Base-by-base conservation (phyloP, 64 coral and sea anemone species). In the Pachyseris speciosa region DNA sequence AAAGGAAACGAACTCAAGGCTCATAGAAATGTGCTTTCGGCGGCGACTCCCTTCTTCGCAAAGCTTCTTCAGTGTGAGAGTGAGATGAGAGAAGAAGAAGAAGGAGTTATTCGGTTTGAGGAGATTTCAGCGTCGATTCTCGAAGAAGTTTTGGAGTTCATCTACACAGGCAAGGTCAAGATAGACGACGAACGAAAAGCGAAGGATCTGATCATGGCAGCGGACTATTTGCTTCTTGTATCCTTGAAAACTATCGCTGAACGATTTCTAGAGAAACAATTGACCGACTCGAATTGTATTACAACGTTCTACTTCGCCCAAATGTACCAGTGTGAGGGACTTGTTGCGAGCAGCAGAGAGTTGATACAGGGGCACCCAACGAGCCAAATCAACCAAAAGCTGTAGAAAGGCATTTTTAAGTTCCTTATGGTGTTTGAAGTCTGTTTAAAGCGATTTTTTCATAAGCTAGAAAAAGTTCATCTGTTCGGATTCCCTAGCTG, bases 71-170 rank as follows among this genome's bases (percentile, higher is more conserved):
- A 52, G n/a, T n/a, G n/a, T n/a, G n/a, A n/a, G 5, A 52, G 16
- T 24, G 78, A 83, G 25, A 83, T 83, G 78, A 83, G 60, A 34
- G 78, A 83, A 57, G 60, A 83, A 31, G 24, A 83, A 36, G 43
- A 83, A 50, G 26, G 27, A 31, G 49, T n/a, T 32, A 39, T 3
- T 32, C 37, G 37, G 19, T 53, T 80, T 20, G 26, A 80, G 75
- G 41, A 55, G 44, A 32, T 83, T 0, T 28, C 41, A 57, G 42
- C 19, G 5, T 60, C 26, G 8, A 32, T 83, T 26, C 8, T 83
- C 49, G 78, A 31, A 29, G 32, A 83, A 0, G 43, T 83, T 16
- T 19, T 83, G 5, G 50, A 83, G 50, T 83, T 50, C 34, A 36
- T 83, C 32, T 83, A 83, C 51, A 83, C 78, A 7, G 78, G 78